Conservation (phyloP, 2,113 vertebrate species). For the Nyctereutes procyonoides region DNA sequence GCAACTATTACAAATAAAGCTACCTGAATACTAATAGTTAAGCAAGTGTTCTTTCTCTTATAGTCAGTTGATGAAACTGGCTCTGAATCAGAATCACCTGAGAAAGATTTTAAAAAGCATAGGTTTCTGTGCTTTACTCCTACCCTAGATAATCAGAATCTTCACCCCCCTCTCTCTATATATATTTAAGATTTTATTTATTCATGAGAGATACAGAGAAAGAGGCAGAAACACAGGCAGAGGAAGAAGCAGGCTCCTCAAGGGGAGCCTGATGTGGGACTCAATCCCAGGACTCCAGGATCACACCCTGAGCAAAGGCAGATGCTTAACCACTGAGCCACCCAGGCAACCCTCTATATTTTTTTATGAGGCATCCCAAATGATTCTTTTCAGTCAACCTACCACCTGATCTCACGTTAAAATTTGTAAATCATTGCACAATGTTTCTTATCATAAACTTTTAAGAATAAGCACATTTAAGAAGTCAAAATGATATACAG, state of each 20-base stretch:
- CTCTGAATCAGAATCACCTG: not conserved
- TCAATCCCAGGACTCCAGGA: no score
- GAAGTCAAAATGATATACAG: not conserved
- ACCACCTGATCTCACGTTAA: not conserved
- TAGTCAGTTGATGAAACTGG: not conserved
- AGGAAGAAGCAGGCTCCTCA: no score
- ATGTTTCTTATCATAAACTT: not conserved
- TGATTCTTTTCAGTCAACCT: not conserved
- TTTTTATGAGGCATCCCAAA: conserved; percentile 20
- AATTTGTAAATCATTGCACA: conserved; percentile 7
- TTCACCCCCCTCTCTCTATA: not conserved
- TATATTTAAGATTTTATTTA: no score
- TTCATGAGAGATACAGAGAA: no score
- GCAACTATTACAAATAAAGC: not conserved
- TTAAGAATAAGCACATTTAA: conserved; percentile 25
- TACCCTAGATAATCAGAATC: not conserved
- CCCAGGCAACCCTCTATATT: not conserved
- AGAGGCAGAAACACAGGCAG: no score
- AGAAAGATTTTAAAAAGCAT: not conserved
- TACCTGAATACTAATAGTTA: not conserved
- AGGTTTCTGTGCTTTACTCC: not conserved
- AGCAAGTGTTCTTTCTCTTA: not conserved
- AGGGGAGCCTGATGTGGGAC: no score
- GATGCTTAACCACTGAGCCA: no score
- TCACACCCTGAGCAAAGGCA: no score